phyloP scores from a whole-genome alignment of 1,140 invertebrate species.

The Penaeus vannamei region DNA sequence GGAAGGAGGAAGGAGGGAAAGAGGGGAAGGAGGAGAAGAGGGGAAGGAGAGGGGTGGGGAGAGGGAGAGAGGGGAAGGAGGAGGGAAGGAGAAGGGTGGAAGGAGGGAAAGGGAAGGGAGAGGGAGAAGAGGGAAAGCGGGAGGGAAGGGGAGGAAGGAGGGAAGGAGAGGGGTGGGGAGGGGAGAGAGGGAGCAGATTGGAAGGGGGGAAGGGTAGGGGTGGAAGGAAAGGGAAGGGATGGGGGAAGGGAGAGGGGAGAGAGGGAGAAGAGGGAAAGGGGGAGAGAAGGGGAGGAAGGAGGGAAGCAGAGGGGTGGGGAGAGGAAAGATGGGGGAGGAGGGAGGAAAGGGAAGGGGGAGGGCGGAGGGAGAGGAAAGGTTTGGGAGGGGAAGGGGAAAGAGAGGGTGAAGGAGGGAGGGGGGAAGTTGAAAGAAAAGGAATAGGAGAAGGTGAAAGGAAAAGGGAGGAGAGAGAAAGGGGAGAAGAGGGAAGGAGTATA shows the following conservation, averaged over 20 bases:
- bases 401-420: not conserved
- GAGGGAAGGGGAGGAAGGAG: not conserved
- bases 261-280: not conserved
- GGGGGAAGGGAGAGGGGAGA: too few relatives aligned
- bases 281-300: not conserved
- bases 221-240: not conserved
- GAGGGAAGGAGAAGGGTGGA: too few relatives aligned
- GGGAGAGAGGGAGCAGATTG: not conserved
- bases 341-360: not conserved
- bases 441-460: not conserved
- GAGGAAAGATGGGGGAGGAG: not conserved
- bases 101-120: not conserved
- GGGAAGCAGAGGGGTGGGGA: not conserved
- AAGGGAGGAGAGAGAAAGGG: not conserved
- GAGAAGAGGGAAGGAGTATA: not conserved
- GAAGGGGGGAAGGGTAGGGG: not conserved
- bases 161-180: not conserved
- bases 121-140: not conserved
- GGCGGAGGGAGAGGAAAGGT: not conserved
- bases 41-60: too few relatives aligned
- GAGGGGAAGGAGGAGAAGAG: not conserved
- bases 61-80: not conserved
- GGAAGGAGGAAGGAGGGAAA: too few relatives aligned
- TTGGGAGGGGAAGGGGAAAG: not conserved
- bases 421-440: too few relatives aligned